Evolutionary conservation across 2,113 vertebrate species (phyloP).

Genomic region (Atrichornis clamosus): DNA sequence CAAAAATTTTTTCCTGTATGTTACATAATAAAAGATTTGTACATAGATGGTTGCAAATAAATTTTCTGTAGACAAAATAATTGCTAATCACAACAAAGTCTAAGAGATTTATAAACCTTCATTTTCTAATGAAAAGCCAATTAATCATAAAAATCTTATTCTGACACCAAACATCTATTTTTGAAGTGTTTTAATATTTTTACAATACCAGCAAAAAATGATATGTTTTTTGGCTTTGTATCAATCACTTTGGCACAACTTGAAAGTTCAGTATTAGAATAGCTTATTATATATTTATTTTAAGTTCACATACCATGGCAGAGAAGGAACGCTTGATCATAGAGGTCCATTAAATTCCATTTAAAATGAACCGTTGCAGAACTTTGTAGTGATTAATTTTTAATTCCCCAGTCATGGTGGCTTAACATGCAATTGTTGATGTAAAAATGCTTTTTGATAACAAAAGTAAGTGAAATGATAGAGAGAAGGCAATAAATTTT

Average conservation of each 20-base stretch:
- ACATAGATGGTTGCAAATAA: neutral
- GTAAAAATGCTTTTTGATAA: neutral
- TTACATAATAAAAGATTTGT: neutral
- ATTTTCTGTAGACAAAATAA: neutral
- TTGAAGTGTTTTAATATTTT: neutral
- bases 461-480: neutral
- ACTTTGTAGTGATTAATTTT: constrained; percentile 1
- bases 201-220: neutral
- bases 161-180: neutral
- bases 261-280: neutral
- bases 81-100: neutral
- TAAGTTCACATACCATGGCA: neutral
- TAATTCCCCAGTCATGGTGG: neutral
- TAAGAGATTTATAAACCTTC: neutral
- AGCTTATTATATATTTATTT: neutral
- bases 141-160: neutral
- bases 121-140: neutral
- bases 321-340: neutral
- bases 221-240: neutral
- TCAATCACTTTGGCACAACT: neutral
- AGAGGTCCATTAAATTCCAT: constrained; percentile 1
- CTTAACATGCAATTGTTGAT: neutral
- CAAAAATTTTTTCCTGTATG: neutral
- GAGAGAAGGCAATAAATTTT: neutral
- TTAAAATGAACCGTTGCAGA: neutral